Evolutionary conservation across 1,140 invertebrate genomes (phyloP).

Genomic region (Carcinoscorpius rotundicauda): DNA sequence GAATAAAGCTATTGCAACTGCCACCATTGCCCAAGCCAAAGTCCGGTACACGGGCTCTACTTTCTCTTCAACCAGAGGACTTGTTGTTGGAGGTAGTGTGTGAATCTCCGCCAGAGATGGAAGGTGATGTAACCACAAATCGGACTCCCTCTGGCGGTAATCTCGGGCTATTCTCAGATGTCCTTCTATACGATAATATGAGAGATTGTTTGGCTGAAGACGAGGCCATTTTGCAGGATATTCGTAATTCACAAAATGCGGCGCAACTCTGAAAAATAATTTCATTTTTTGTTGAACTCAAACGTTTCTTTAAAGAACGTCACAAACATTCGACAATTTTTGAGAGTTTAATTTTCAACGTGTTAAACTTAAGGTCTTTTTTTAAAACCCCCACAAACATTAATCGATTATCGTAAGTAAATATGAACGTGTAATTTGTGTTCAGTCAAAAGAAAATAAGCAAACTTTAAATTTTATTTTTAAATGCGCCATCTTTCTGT

Average conservation of each 20-base stretch:
- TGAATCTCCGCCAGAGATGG: constrained; percentile 14
- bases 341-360: too few relatives aligned
- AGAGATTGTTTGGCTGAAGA: constrained; percentile 18
- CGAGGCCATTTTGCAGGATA: constrained; percentile 12
- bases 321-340: too few relatives aligned
- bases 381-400: too few relatives aligned
- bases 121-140: constrained; percentile 22
- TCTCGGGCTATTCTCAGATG: constrained; percentile 4
- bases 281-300: too few relatives aligned
- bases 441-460: too few relatives aligned
- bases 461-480: too few relatives aligned
- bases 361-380: too few relatives aligned
- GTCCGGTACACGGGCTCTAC: constrained; percentile 16
- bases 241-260: constrained; percentile 19
- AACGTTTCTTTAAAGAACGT: too few relatives aligned
- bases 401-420: too few relatives aligned
- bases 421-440: too few relatives aligned
- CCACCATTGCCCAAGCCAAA: constrained; percentile 26
- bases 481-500: too few relatives aligned
- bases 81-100: constrained; percentile 2
- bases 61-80: constrained; percentile 10
- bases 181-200: constrained; percentile 20
- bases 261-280: constrained; percentile 17
- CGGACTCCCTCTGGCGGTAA: constrained; percentile 14
- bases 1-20: constrained; percentile 21